Evolutionary conservation across 2,113 vertebrate species (phyloP).

Genomic region (Phrynosoma blainvillii): DNA sequence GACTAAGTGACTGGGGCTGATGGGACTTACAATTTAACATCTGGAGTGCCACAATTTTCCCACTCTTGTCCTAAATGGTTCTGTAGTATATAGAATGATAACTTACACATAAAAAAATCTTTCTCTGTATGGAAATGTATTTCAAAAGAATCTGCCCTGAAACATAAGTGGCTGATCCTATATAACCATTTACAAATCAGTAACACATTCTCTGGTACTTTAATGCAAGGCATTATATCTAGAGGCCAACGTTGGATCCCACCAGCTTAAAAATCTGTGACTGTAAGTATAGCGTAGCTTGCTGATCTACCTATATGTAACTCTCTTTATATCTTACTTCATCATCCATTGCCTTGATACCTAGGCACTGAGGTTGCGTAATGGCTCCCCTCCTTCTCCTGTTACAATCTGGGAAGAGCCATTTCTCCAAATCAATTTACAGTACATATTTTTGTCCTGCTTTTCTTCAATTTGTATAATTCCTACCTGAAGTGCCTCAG

Average conservation of each 20-base stretch:
- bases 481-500: conserved; percentile 69
- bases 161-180: conserved; percentile 12
- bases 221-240: conserved; percentile 24
- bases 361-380: conserved; percentile 30
- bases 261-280: conserved; percentile 17
- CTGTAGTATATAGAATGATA: background rate
- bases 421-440: conserved; percentile 11
- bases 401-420: conserved; percentile 12
- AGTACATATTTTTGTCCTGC: conserved; percentile 17
- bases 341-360: background rate
- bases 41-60: too few relatives aligned
- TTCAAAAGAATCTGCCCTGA: conserved; percentile 1
- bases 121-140: background rate
- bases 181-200: conserved; percentile 49
- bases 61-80: background rate
- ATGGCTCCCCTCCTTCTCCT: background rate
- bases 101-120: background rate
- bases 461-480: conserved; percentile 10
- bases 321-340: conserved; percentile 26
- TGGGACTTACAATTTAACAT: too few relatives aligned
- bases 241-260: conserved; percentile 12
- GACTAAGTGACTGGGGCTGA: too few relatives aligned
- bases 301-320: conserved; percentile 36
- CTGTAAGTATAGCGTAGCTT: conserved; percentile 14
- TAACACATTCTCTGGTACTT: conserved; percentile 62